These are phyloP conservation scores for Microdon myrmicae DNA, from an alignment of 2,888 invertebrate genomes.

Conservation along the genomic window DNA sequence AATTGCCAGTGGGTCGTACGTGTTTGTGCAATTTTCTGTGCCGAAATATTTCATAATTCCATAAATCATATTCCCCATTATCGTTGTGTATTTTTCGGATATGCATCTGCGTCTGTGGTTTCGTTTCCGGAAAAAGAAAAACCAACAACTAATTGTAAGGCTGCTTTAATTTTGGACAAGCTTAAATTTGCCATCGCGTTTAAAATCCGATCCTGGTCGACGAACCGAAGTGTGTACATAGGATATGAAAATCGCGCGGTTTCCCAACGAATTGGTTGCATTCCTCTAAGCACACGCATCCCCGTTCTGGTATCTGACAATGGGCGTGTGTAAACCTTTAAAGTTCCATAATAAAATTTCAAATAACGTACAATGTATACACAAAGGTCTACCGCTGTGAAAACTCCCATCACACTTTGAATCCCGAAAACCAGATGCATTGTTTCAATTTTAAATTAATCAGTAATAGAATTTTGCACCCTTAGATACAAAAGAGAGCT, in stretches of 20 bases:
- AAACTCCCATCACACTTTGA: slow-evolving; percentile 2
- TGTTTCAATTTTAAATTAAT: slow-evolving; percentile 40
- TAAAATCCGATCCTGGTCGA: too few species aligned
- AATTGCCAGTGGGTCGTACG: neutral
- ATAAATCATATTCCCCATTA: slow-evolving; percentile 17
- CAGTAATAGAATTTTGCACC: slow-evolving; percentile 13
- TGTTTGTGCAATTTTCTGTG: neutral
- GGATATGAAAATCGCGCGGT: too few species aligned
- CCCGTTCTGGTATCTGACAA: slow-evolving; percentile 1
- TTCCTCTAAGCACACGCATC: slow-evolving; percentile 2
- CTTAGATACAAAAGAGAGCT: neutral
- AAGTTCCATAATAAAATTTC: slow-evolving; percentile 8
- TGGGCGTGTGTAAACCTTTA: slow-evolving; percentile 2
- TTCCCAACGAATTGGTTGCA: too few species aligned
- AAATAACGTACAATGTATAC: neutral
- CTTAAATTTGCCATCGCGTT: too few species aligned
- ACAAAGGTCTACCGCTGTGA: neutral
- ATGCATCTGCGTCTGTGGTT: neutral
- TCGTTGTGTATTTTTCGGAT: neutral
- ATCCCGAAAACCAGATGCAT: slow-evolving; percentile 5
- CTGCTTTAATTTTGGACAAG: slow-evolving; percentile 1
- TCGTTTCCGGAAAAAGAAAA: neutral
- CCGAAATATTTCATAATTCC: slow-evolving; percentile 1
- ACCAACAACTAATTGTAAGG: neutral
- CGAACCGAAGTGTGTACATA: too few species aligned